Percentiles rank a stretch among this genome's conserved stretches.
These are phyloP conservation scores for Tarsius wallacei DNA, from an alignment of 2,797 vertebrate species.

Conservation along the genomic window DNA sequence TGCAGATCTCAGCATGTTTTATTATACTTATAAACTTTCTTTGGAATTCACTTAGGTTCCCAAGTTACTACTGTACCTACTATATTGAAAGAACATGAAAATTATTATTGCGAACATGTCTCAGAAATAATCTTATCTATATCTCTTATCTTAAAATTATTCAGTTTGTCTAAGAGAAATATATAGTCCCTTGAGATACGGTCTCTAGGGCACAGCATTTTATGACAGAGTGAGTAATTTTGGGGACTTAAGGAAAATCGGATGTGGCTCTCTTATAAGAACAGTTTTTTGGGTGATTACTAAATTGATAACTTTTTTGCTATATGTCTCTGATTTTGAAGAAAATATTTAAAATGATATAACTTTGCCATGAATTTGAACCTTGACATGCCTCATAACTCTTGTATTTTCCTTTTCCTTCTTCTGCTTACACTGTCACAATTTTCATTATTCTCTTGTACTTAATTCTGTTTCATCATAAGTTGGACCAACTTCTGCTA, in stretches of 20 bases:
- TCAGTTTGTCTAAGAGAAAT: slow-evolving; percentile 58
- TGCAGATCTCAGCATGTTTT: neutral
- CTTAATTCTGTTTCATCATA: slow-evolving; percentile 50
- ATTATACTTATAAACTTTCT: neutral
- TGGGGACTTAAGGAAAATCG: slow-evolving; percentile 71
- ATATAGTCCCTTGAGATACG: neutral
- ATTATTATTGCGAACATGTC: neutral
- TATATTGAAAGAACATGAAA: neutral
- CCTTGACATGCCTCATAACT: neutral
- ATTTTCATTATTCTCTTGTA: neutral
- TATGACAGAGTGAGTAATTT: slow-evolving; percentile 27
- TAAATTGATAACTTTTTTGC: slow-evolving; percentile 5
- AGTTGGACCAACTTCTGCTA: slow-evolving; percentile 27
- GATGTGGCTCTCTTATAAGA: neutral
- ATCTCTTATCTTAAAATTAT: slow-evolving; percentile 28
- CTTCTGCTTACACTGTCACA: neutral
- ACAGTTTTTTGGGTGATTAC: neutral
- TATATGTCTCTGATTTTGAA: slow-evolving; percentile 38
- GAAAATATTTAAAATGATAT: slow-evolving; percentile 28
- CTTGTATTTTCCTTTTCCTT: slow-evolving; percentile 9
- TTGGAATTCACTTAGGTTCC: neutral
- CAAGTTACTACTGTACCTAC: neutral
- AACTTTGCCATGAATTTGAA: neutral
- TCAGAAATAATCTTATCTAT: slow-evolving; percentile 15
- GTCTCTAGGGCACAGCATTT: neutral